Conservation (phyloP, 2,888 invertebrate genomes). For the Geotrupes spiniger region DNA sequence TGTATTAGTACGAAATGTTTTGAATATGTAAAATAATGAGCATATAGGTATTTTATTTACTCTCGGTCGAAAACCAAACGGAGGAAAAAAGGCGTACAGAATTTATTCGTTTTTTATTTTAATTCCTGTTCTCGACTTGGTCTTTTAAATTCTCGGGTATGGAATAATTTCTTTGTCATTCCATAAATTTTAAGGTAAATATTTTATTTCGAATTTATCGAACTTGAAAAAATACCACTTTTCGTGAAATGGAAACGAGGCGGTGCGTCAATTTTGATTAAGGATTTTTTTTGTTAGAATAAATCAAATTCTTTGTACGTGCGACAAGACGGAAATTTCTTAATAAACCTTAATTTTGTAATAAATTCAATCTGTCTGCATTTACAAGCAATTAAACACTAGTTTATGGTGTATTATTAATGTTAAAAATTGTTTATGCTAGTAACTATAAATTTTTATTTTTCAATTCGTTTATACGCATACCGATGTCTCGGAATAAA, state of each 20-base stretch:
- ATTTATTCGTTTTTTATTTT: constrained; percentile 22
- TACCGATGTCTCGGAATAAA: too few species aligned
- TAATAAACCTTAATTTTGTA: too few species aligned
- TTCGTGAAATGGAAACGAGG: too few species aligned
- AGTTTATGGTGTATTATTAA: too few species aligned
- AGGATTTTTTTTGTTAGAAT: constrained; percentile 1
- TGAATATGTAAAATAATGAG: constrained; percentile 36
- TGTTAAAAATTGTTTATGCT: too few species aligned
- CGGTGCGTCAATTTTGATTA: constrained; percentile 14
- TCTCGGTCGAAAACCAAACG: too few species aligned
- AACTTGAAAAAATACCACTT: constrained; percentile 1
- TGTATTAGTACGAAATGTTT: constrained; percentile 33
- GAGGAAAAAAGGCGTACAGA: neutral
- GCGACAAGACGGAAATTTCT: constrained; percentile 5
- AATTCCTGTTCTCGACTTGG: constrained; percentile 21
- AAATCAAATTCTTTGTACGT: constrained; percentile 6
- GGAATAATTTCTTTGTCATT: constrained; percentile 18
- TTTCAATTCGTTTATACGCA: too few species aligned
- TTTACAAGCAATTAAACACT: constrained; percentile 13
- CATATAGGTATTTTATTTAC: constrained; percentile 28
- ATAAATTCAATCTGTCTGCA: neutral
- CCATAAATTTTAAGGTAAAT: constrained; percentile 21
- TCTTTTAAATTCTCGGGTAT: constrained; percentile 24
- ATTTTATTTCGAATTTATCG: constrained; percentile 14
- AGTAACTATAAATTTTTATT: too few species aligned